Evolutionary conservation across 2,797 vertebrate genomes (phyloP), one percentile per base, ranked within the genome.

Genomic region (Pelochelys cantorii): DNA sequence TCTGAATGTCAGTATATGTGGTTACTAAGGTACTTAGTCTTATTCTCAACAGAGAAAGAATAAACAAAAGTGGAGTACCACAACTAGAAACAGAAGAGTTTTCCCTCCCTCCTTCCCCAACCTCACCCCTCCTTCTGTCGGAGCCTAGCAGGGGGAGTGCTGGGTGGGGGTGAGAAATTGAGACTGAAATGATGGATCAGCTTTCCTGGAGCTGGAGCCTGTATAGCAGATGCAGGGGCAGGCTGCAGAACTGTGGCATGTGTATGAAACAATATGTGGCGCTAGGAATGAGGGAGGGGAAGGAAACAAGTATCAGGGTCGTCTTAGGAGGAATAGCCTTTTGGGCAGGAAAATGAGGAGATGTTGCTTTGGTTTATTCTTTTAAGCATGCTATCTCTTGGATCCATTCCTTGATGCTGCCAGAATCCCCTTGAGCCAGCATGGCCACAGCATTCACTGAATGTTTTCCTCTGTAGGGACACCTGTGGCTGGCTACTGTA

Each of bases 401-500:
- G 79, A 81, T 18, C 83, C 25, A 3, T 80, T 91, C 79, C 90
- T 91, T 90, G 85, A 71, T 92, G 65, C 37, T 54, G 83, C 54
- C 37, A 71, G 13, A 34, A 27, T 60, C 57, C 25, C 81, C 17
- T 31, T 37, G 55, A 68, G 27, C 87, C 7, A 9, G 22, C 20
- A 23, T 15, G 0, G 1, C 93, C 42, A 31, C 13, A 89, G 86
- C 74, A 78, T 0, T 0, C 81, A 81, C 77, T 90, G 17, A 7
- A 52, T 15, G 7, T 92, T 95, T 84, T 79, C 75, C 59, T 85
- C 91, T 85, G 15, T 0, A 1, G 65, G 94, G 17, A 92, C 93
- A 95, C 92, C 92, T 97, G 95, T 91, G 86, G 92, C 91, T 78
- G 88, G 83, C n/a, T 2, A 74, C 90, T 42, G 60, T 91, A 94